Evolutionary conservation across 1,140 invertebrate species (phyloP).

Genomic region (Papilio glaucus): DNA sequence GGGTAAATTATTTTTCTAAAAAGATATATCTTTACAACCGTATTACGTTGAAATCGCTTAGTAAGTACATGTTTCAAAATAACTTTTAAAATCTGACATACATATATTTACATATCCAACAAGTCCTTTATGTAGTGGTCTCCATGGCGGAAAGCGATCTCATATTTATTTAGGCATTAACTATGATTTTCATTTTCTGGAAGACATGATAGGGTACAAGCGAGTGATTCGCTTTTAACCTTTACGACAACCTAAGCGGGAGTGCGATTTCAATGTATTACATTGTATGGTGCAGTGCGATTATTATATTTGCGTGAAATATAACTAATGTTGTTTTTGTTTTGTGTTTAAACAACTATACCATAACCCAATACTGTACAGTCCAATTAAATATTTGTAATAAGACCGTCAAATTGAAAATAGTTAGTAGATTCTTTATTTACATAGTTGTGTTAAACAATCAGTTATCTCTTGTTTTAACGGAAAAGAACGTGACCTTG

Average conservation of each 20-base stretch:
- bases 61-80: not conserved
- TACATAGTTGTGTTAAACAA: conserved; percentile 12
- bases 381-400: not conserved
- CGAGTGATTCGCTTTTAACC: conserved; percentile 21
- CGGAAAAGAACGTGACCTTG: conserved; percentile 76
- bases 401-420: not conserved
- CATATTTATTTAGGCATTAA: too few species aligned
- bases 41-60: too few species aligned
- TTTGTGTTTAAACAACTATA: conserved; percentile 7
- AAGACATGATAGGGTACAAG: not conserved
- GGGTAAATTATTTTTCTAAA: not conserved
- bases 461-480: conserved; percentile 43
- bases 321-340: not conserved
- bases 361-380: not conserved
- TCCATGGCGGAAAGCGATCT: too few species aligned
- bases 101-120: too few species aligned
- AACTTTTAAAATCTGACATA: not conserved
- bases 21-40: too few species aligned
- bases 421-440: not conserved
- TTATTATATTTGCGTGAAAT: not conserved
- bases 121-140: too few species aligned
- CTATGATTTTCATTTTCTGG: not conserved
- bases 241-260: conserved; percentile 10
- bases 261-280: conserved; percentile 17
- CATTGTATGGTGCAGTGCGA: conserved; percentile 6